Evolutionary conservation across 2,113 vertebrate genomes (phyloP).

Genomic region (Erythrolamprus reginae): DNA sequence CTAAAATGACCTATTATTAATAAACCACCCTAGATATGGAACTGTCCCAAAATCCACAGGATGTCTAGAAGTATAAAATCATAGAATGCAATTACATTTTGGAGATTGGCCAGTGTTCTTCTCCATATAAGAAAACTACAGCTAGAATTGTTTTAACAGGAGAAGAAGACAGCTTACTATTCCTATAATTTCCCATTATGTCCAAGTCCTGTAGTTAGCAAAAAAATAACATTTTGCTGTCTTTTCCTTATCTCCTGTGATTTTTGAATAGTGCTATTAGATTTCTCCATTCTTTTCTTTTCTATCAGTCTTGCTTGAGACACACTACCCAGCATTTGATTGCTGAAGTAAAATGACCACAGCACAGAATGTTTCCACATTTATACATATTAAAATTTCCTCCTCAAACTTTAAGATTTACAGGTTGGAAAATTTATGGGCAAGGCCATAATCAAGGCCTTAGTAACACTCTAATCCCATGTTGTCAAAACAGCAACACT

Average conservation of each 20-base stretch:
- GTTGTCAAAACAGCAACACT: background rate
- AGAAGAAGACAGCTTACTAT: background rate
- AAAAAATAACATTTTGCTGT: background rate
- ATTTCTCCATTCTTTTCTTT: background rate
- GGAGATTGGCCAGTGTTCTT: background rate
- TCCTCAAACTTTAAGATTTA: background rate
- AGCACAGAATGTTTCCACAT: background rate
- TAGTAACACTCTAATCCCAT: background rate
- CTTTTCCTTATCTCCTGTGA: background rate
- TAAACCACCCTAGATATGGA: background rate
- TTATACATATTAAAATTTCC: background rate
- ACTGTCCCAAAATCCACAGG: background rate
- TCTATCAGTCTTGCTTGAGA: background rate
- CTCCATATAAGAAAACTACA: background rate
- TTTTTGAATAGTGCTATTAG: background rate
- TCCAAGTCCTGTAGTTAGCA: background rate
- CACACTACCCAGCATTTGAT: background rate
- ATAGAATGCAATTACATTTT: background rate
- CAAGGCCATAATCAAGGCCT: background rate
- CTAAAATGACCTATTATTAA: background rate
- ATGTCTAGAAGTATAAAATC: background rate
- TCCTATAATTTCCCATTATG: background rate
- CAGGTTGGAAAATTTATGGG: background rate
- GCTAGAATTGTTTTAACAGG: background rate
- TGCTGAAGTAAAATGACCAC: background rate